These are phyloP conservation scores for Ditula angustiorana DNA, from an alignment of 2,888 invertebrate species.

Conservation along the genomic window DNA sequence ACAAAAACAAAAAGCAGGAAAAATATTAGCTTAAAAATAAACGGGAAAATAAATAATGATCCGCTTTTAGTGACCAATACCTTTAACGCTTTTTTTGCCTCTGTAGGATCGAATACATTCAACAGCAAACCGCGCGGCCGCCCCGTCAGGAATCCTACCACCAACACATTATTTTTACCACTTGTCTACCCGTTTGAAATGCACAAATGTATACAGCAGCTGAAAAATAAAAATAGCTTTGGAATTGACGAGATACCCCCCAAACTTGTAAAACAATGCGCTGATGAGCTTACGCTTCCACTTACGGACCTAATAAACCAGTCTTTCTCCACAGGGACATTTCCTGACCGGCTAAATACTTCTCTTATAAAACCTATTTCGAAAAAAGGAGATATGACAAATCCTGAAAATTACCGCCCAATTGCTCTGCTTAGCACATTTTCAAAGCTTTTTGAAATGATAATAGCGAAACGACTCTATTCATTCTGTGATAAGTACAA, in stretches of 20 bases:
- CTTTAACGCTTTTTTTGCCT: conserved; percentile 38
- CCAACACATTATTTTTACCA: neutral
- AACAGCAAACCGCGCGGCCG: neutral
- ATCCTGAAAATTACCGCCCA: too few relatives aligned
- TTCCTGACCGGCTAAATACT: neutral
- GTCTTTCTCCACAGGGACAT: neutral
- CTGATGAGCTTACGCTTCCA: neutral
- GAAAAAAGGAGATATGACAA: too few relatives aligned
- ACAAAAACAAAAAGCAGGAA: neutral
- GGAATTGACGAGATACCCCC: too few relatives aligned
- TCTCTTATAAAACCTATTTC: neutral
- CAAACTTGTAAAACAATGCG: too few relatives aligned
- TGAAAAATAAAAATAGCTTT: too few relatives aligned
- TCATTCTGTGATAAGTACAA: too few relatives aligned
- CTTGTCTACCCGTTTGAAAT: neutral
- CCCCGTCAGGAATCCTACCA: neutral
- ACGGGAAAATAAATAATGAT: conserved; percentile 5
- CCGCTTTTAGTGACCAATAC: conserved; percentile 28
- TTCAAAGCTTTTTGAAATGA: too few relatives aligned
- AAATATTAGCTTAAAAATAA: conserved; percentile 10
- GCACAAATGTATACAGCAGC: neutral
- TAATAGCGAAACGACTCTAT: too few relatives aligned
- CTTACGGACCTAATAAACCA: neutral
- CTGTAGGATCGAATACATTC: conserved; percentile 2
- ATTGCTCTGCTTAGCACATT: too few relatives aligned